These are phyloP conservation scores for Hoplias malabaricus DNA, from an alignment of 2,113 vertebrate species.

Conservation along the genomic window DNA sequence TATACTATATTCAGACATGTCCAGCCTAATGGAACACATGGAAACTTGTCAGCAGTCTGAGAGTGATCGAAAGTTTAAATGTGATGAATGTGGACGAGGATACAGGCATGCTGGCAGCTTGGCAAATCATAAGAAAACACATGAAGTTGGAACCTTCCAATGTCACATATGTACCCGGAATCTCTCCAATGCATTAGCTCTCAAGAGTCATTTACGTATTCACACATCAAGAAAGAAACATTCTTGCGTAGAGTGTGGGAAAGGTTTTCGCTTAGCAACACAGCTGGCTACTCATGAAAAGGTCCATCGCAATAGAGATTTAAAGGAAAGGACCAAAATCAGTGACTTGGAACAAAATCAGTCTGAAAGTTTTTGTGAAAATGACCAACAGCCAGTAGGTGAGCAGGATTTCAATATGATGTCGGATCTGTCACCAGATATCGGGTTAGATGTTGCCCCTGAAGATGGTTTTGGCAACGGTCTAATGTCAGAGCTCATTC, in stretches of 20 bases:
- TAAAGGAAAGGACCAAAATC: constrained; percentile 47
- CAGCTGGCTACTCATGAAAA: constrained; percentile 72
- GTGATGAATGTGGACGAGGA: constrained; percentile 82
- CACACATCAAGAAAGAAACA: constrained; percentile 75
- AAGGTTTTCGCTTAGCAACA: constrained; percentile 71
- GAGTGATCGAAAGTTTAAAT: constrained; percentile 79
- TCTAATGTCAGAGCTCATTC: constrained; percentile 49
- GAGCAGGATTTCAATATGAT: constrained; percentile 47
- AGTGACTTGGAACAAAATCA: constrained; percentile 46
- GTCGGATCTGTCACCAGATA: constrained; percentile 42
- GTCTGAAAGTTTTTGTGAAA: constrained; percentile 30
- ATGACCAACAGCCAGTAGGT: constrained; percentile 44
- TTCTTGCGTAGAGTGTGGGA: constrained; percentile 69
- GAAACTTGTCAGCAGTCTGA: constrained; percentile 61
- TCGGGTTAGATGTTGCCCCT: constrained; percentile 44
- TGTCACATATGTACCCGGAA: constrained; percentile 78
- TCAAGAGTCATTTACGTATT: constrained; percentile 76
- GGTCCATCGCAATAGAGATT: constrained; percentile 63
- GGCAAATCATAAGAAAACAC: constrained; percentile 83
- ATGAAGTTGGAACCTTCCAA: constrained; percentile 79
- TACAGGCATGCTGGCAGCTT: constrained; percentile 86
- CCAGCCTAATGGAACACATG: constrained; percentile 67
- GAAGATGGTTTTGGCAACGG: constrained; percentile 59
- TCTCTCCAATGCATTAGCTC: constrained; percentile 72
- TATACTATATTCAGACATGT: constrained; percentile 62